phyloP scores from a whole-genome alignment of 2,797 vertebrate genomes.

The Podarcis siculus region DNA sequence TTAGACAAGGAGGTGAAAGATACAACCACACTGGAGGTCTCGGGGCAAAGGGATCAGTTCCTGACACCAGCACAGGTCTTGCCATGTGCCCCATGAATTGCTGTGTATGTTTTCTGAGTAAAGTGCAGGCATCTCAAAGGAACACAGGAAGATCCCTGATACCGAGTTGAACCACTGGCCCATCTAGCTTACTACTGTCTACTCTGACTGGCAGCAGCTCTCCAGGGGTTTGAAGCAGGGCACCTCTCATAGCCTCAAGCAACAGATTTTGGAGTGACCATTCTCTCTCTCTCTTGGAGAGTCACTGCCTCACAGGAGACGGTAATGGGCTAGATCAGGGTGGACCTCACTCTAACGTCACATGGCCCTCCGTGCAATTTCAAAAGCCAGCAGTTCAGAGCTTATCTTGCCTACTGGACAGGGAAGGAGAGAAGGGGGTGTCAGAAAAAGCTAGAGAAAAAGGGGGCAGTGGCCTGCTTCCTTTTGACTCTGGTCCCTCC shows the following conservation, averaged over 20 bases:
- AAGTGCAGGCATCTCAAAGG: neutral
- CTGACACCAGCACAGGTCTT: conserved; percentile 12
- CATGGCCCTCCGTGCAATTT: neutral
- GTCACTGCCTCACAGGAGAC: neutral
- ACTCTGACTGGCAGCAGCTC: neutral
- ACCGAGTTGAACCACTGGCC: neutral
- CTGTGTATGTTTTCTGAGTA: neutral
- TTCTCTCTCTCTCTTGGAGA: neutral
- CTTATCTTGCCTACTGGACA: neutral
- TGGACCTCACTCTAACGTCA: neutral
- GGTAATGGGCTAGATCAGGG: neutral
- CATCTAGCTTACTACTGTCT: neutral
- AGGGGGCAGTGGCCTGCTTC: neutral
- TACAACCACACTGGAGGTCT: neutral
- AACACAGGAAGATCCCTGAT: too few relatives aligned
- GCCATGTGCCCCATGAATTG: neutral
- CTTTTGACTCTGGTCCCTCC: neutral
- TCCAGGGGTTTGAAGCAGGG: too few relatives aligned
- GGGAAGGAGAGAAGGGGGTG: neutral
- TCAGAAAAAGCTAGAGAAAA: neutral
- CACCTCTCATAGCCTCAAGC: neutral
- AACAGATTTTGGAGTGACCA: neutral
- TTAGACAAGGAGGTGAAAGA: neutral
- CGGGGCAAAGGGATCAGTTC: neutral
- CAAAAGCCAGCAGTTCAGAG: neutral